These are phyloP conservation scores for Malacoraja senta DNA, from an alignment of 2,797 vertebrate species.

Conservation along the genomic window DNA sequence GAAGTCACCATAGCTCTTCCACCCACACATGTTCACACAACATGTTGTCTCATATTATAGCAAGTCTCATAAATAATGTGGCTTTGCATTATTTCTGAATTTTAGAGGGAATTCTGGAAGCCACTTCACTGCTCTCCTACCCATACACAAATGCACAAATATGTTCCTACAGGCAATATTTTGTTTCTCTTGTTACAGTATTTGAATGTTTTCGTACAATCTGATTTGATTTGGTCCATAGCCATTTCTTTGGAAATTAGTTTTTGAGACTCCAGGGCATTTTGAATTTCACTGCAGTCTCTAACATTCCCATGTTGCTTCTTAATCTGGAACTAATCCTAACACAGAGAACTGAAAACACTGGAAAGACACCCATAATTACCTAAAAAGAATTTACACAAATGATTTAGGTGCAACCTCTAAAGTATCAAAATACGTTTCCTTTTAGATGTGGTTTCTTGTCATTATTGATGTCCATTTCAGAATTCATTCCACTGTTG, in stretches of 20 bases:
- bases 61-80: no score
- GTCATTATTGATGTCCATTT: not conserved
- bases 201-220: not conserved
- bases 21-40: no score
- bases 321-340: not conserved
- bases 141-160: not conserved
- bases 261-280: not conserved
- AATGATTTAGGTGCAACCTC: not conserved
- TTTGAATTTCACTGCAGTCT: not conserved
- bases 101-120: not conserved
- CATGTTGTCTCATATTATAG: no score
- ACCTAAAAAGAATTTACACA: not conserved
- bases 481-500: not conserved
- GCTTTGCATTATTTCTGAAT: not conserved
- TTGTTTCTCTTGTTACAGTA: not conserved
- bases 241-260: not conserved
- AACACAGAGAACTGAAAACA: not conserved
- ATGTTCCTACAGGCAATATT: not conserved
- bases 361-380: not conserved
- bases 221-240: not conserved
- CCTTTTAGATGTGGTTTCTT: no score
- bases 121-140: not conserved
- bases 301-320: not conserved
- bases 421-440: not conserved
- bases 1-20: no score